A percentile compares a stretch with the other conserved stretches of the same genome.
These are phyloP conservation scores for Phortica okadai DNA, from an alignment of 2,888 invertebrate species.

Conservation along the genomic window DNA sequence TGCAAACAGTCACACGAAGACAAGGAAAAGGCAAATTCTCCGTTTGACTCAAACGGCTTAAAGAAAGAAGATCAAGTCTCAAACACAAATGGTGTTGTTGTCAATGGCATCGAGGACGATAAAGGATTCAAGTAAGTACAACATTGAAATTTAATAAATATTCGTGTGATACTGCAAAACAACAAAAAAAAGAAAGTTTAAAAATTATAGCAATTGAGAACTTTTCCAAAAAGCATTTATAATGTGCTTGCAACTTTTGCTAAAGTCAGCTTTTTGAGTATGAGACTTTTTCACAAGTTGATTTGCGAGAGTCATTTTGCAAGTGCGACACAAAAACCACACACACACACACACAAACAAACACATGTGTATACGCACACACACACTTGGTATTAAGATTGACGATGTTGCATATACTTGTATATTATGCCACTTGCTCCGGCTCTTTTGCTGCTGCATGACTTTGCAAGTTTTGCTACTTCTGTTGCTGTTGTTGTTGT, in stretches of 20 bases:
- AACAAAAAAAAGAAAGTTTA: not conserved
- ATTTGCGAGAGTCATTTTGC: not conserved
- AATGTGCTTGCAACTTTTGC: constrained; percentile 1
- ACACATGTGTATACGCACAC: not conserved
- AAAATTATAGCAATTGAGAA: not conserved
- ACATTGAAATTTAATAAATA: not conserved
- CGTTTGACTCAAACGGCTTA: constrained; percentile 77
- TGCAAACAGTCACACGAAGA: constrained; percentile 76
- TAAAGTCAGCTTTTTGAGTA: not conserved
- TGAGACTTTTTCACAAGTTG: not conserved
- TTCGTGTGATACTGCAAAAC: not conserved
- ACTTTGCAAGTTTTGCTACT: constrained; percentile 26
- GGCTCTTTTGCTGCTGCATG: not conserved
- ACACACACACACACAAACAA: not conserved
- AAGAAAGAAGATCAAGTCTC: constrained; percentile 78
- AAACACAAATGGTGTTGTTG: constrained; percentile 80
- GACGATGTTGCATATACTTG: not conserved
- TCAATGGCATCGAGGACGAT: constrained; percentile 89
- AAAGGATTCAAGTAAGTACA: constrained; percentile 91
- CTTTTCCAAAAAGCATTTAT: not conserved
- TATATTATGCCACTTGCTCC: constrained; percentile 10
- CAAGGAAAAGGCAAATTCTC: constrained; percentile 79
- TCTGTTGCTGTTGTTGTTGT: constrained; percentile 2
- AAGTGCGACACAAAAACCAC: constrained; percentile 5
- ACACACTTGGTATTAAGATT: not conserved